Evolutionary conservation across 2,888 invertebrate species (phyloP), one percentile per base, ranked within the genome.

Genomic region (Melipona bicolor): DNA sequence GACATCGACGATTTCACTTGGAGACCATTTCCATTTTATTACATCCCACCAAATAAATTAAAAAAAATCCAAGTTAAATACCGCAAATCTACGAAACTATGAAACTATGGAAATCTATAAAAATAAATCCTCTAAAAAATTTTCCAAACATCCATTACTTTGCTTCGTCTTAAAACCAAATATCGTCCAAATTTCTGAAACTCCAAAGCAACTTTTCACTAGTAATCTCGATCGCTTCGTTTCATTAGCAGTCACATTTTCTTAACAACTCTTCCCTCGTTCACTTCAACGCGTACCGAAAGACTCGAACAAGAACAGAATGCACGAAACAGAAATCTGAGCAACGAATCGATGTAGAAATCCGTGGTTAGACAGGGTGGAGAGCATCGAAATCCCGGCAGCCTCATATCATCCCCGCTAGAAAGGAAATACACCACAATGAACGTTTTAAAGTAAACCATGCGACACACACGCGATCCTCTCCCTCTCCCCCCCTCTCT

Each of bases 391-490:
- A 65, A 67, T 64, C 79, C 54, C 65, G n/a, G 69, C 72, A 54
- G 61, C 52, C 52, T 64, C 74, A n/a, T 70, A 76, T 81, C 82
- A 81, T 81, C 81, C 67, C 71, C 36, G 56, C 19, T 54, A 64
- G 65, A 76, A 83, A 74, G 77, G 71, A 74, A 79, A 77, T 81
- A 75, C 74, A 76, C 85, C 87, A 81, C 83, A 88, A 86, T 85
- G 86, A 84, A 86, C 86, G 87, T 82, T 89, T 89, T 87, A 89
- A 86, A 86, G 88, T 89, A 89, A 89, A 89, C 89, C 85, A 77
- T 89, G 89, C 83, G 85, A 89, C 85, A 88, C 81, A 75, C 84
- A 84, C 88, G 82, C 67, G 84, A 84, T 70, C 62, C 83, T 56
- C 43, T 64, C 56, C 27, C 81, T 83, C 77, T 67, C 84, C 65